Evolutionary conservation across 2,888 invertebrate species (phyloP), one percentile per base, ranked within the genome.

Genomic region (Tiliacea citrago): DNA sequence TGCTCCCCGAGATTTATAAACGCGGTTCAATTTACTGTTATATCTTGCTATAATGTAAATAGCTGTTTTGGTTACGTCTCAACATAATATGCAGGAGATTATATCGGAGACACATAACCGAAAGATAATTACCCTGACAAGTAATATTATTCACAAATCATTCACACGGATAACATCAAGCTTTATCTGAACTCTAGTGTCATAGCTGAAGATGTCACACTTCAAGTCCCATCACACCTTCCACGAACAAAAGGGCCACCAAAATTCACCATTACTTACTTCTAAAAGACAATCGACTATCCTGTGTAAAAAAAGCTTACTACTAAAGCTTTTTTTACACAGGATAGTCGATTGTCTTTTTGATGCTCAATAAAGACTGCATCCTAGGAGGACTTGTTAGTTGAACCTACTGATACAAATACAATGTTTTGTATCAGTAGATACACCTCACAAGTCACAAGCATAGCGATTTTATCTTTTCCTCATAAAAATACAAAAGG

Each of bases 1-100:
- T 88, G 85, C 84, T 89, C 82, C 84, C 87, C 69, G 86, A 89
- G 91, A 92, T 93, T 92, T 92, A 92, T 89, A 91, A 92, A 90
- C 86, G 88, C 79, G 90, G 86, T 90, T 91, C 86, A 91, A 90
- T 88, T 91, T 89, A 89, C 89, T 86, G 84, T 85, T 89, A 88
- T 79, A 84, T 75, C 75, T 82, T n/a, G 71, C 68, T 68, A 81
- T 84, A 83, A 82, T 82, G 81, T 83, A 81, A 87, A 86, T 88
- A 84, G 77, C 81, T 60, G 76, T 81, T 74, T 75, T 73, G 75
- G 74, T 81, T 70, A 82, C 72, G 57, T 73, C 65, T 73, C 42
- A 42, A 74, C 70, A 24, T 57, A 67, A 24, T 57, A 67, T 68
- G 60, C 65, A 58, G 16, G 10, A 79, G 60, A 76, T 75, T n/a